phyloP scores from a whole-genome alignment of 2,113 vertebrate species.

The Dicentrarchus labrax region DNA sequence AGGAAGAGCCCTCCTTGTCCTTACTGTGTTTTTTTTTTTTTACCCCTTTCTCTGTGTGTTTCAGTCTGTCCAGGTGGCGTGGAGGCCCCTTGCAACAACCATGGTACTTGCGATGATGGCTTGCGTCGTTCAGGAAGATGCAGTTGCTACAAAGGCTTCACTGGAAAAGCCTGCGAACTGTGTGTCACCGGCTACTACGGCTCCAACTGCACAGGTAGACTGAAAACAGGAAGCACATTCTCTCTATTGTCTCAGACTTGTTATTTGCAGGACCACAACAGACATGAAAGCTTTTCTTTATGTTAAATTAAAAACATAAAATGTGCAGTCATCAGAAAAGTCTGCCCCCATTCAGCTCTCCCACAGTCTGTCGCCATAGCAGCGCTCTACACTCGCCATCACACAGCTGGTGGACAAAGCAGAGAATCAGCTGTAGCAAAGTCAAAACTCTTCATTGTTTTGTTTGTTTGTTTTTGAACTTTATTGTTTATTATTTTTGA shows the following conservation, averaged over 20 bases:
- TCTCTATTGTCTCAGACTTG: no score
- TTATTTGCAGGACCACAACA: not conserved
- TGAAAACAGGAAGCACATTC: not conserved
- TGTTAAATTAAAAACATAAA: not conserved
- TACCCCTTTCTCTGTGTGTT: not conserved
- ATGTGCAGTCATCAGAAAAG: slow-evolving; percentile 9
- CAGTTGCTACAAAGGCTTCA: slow-evolving; percentile 85
- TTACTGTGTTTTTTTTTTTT: not conserved
- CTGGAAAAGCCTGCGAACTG: slow-evolving; percentile 88
- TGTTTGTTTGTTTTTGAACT: no score
- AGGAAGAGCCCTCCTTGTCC: not conserved
- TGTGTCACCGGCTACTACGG: slow-evolving; percentile 86
- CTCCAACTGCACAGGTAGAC: slow-evolving; percentile 87
- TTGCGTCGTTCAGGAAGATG: slow-evolving; percentile 85
- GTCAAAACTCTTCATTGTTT: not conserved
- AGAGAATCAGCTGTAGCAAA: not conserved
- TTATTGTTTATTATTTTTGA: no score
- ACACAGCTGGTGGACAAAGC: slow-evolving; percentile 49
- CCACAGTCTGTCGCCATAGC: slow-evolving; percentile 61
- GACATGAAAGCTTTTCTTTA: not conserved
- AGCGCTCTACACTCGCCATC: slow-evolving; percentile 36
- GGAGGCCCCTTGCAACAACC: slow-evolving; percentile 86
- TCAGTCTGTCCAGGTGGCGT: slow-evolving; percentile 91
- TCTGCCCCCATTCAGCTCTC: slow-evolving; percentile 19
- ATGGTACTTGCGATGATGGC: slow-evolving; percentile 87